Percentiles rank a stretch among this genome's conserved stretches.
Evolutionary conservation across 2,888 invertebrate genomes (phyloP).

Genomic region (Cheilosia pagana): DNA sequence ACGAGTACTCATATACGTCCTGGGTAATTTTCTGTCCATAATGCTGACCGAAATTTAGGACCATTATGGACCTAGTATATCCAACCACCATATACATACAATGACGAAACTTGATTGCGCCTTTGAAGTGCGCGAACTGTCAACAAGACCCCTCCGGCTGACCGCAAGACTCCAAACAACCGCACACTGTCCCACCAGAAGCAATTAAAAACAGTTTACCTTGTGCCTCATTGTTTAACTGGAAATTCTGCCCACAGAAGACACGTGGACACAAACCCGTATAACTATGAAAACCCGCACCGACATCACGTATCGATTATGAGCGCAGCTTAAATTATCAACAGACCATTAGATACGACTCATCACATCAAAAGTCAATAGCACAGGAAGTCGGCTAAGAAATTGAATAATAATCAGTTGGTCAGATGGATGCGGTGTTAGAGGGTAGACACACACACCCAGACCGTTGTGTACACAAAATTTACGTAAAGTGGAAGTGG

Average conservation of each 20-base stretch:
- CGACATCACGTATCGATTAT: conserved; percentile 16
- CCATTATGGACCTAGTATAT: too few species aligned
- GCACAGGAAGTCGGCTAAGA: conserved; percentile 66
- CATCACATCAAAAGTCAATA: conserved; percentile 62
- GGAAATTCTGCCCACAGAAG: background rate
- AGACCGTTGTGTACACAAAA: background rate
- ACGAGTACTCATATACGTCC: background rate
- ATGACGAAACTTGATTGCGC: background rate
- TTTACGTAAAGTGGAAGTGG: background rate
- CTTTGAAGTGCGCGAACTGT: conserved; percentile 6
- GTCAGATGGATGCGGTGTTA: background rate
- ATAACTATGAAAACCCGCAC: background rate
- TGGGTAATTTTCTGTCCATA: background rate
- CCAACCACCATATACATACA: too few species aligned
- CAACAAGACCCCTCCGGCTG: conserved; percentile 10
- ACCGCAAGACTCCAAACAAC: conserved; percentile 1
- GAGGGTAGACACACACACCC: background rate
- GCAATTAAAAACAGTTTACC: conserved; percentile 30
- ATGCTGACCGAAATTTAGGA: conserved; percentile 2
- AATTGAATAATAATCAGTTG: conserved; percentile 64
- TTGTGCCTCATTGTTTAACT: background rate
- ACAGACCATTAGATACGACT: conserved; percentile 44
- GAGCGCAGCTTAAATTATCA: conserved; percentile 1
- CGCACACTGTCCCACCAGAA: too few species aligned
- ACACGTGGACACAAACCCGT: conserved; percentile 27